These are phyloP conservation scores for Sarcophaga rosellei DNA, from an alignment of 2,888 invertebrate genomes.

Conservation along the genomic window DNA sequence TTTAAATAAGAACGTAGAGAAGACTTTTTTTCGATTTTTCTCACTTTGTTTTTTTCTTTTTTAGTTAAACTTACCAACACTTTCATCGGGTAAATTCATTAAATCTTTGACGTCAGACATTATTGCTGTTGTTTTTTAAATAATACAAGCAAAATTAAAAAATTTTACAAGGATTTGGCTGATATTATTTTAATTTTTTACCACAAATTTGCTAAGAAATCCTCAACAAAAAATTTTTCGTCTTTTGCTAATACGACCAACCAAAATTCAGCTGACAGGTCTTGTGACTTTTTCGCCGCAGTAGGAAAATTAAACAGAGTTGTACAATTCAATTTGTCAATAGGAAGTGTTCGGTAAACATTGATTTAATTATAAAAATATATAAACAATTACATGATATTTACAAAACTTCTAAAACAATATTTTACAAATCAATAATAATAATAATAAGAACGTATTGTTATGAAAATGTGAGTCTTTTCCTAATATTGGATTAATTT, in stretches of 20 bases:
- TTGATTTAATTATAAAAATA: background rate
- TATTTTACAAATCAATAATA: background rate
- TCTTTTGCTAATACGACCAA: constrained; percentile 73
- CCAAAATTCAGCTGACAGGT: constrained; percentile 80
- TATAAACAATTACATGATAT: background rate
- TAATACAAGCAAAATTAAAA: constrained; percentile 23
- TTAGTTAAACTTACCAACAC: constrained; percentile 86
- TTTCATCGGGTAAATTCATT: constrained; percentile 89
- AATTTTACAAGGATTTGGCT: constrained; percentile 40
- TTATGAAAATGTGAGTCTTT: no score
- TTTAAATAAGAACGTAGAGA: background rate
- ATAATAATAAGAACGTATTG: background rate
- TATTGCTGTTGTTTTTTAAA: constrained; percentile 72
- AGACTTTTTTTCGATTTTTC: constrained; percentile 52
- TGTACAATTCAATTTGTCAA: background rate
- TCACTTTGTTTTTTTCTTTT: constrained; percentile 19
- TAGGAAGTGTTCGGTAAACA: constrained; percentile 42
- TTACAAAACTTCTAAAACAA: background rate
- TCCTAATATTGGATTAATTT: background rate
- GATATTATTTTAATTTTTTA: constrained; percentile 70
- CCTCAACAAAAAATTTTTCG: constrained; percentile 64
- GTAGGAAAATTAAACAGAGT: constrained; percentile 29
- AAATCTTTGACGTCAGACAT: constrained; percentile 86
- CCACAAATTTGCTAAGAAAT: constrained; percentile 55
- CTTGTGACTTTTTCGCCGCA: constrained; percentile 80